These are phyloP conservation scores for Laspeyria flexula DNA, from an alignment of 2,888 invertebrate genomes.

Conservation along the genomic window DNA sequence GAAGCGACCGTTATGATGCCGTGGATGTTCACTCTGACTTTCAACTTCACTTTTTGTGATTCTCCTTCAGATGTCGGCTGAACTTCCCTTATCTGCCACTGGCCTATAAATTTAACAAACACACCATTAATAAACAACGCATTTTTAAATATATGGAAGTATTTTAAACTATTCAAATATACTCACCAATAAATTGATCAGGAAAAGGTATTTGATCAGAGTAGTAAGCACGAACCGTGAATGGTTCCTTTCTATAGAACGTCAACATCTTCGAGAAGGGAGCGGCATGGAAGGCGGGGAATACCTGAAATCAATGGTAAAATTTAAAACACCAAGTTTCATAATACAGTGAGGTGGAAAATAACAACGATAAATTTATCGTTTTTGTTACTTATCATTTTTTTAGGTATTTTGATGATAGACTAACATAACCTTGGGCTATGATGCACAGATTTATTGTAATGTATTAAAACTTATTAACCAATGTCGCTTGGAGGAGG, in stretches of 20 bases:
- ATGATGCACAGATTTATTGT: no score
- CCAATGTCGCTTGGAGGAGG: no score
- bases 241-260: slow-evolving; percentile 95
- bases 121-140: no score
- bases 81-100: slow-evolving; percentile 93
- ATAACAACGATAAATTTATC: no score
- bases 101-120: slow-evolving; percentile 77
- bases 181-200: slow-evolving; percentile 91
- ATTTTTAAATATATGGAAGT: not conserved
- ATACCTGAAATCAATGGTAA: slow-evolving; percentile 81
- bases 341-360: no score
- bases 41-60: slow-evolving; percentile 97
- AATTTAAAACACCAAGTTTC: not conserved
- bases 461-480: no score
- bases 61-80: slow-evolving; percentile 95
- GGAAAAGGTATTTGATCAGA: slow-evolving; percentile 91
- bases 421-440: no score
- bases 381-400: no score
- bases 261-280: slow-evolving; percentile 98
- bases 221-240: slow-evolving; percentile 95
- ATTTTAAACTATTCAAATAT: no score
- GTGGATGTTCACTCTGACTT: slow-evolving; percentile 96
- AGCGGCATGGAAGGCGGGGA: slow-evolving; percentile 94
- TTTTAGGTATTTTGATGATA: no score
- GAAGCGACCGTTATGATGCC: slow-evolving; percentile 96